phyloP scores from a whole-genome alignment of 2,797 vertebrate genomes.

The Eleutherodactylus coqui region DNA sequence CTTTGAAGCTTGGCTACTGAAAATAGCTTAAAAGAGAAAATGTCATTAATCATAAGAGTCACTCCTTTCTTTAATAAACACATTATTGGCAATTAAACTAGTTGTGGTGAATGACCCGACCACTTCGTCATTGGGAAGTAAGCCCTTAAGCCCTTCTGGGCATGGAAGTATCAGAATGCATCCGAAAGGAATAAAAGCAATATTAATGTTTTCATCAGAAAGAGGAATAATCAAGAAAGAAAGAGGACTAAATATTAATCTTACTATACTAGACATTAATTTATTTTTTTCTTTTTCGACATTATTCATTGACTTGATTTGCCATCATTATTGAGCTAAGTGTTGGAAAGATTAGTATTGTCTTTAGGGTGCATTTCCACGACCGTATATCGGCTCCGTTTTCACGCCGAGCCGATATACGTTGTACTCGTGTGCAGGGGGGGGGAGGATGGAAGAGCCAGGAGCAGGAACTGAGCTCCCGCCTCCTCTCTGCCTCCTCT shows the following conservation, averaged over 20 bases:
- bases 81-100: constrained; percentile 22
- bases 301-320: not conserved
- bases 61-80: constrained; percentile 9
- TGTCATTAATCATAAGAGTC: constrained; percentile 6
- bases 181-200: not conserved
- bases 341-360: not conserved
- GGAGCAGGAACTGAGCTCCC: too few relatives aligned
- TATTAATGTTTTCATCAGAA: not conserved
- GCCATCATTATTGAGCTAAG: not conserved
- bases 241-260: not conserved
- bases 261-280: not conserved
- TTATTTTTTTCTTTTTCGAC: not conserved
- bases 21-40: constrained; percentile 6
- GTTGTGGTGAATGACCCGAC: constrained; percentile 15
- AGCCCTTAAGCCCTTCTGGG: not conserved
- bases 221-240: not conserved
- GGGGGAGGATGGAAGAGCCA: too few relatives aligned
- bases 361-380: not conserved
- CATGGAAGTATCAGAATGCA: constrained; percentile 1
- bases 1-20: not conserved
- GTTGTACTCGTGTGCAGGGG: too few relatives aligned
- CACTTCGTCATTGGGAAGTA: not conserved
- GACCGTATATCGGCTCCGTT: too few relatives aligned
- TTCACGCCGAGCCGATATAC: too few relatives aligned
- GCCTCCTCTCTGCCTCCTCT: too few relatives aligned